Evolutionary conservation across 2,113 vertebrate genomes (phyloP).

Genomic region (Chaenocephalus aceratus): DNA sequence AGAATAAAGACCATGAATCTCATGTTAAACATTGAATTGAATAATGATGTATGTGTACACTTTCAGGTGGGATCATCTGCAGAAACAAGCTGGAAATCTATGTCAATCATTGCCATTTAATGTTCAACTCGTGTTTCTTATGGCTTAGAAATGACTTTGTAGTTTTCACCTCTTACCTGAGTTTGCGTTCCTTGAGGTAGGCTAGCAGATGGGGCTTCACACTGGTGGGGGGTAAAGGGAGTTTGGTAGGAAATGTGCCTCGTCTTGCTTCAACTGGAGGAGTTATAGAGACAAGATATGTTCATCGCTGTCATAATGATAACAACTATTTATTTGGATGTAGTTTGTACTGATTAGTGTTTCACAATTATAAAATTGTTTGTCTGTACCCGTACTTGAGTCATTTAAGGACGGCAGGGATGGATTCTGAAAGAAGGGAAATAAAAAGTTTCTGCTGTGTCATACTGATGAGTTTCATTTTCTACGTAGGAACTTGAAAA

Average conservation of each 20-base stretch:
- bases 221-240: slow-evolving; percentile 39
- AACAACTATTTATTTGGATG: background rate
- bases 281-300: slow-evolving; percentile 19
- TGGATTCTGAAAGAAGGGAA: slow-evolving; percentile 60
- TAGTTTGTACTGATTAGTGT: background rate
- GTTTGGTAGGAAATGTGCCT: slow-evolving; percentile 50
- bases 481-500: background rate
- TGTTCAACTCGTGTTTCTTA: background rate
- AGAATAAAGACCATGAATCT: slow-evolving; percentile 36
- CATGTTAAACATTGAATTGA: slow-evolving; percentile 10
- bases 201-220: slow-evolving; percentile 60
- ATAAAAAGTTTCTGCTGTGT: slow-evolving; percentile 6
- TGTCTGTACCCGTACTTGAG: slow-evolving; percentile 62
- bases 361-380: background rate
- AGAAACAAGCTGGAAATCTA: background rate
- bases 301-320: background rate
- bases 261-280: slow-evolving; percentile 52
- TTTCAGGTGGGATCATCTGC: background rate
- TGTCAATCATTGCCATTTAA: background rate
- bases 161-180: slow-evolving; percentile 55
- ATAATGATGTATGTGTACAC: background rate
- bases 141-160: background rate
- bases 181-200: slow-evolving; percentile 67
- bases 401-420: slow-evolving; percentile 39
- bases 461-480: background rate